Base-by-base conservation (phyloP, 2,888 invertebrate species). In the Epirrita christyi region DNA sequence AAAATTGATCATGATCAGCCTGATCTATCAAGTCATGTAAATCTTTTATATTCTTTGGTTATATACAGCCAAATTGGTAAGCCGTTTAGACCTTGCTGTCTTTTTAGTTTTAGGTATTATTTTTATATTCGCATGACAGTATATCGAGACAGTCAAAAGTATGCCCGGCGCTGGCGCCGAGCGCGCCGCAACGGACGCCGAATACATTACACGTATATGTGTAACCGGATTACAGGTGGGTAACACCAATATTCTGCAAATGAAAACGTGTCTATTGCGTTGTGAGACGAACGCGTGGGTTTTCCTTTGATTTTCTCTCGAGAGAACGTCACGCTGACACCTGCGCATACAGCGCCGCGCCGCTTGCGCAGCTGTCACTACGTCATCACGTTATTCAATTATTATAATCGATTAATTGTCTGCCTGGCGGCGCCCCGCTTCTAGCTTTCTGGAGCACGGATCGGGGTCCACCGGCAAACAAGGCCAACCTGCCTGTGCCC, bases 371-470 rank as follows among this genome's bases (percentile, higher is more conserved):
- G 86, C 86, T 88, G 89, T 76, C 81, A 68, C 80, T 81, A 82
- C 87, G 88, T 87, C 88, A 86, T 77, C 76, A 68, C 72, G 76
- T 84, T 81, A 80, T 83, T 80, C 75, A 83, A 82, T 85, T 85
- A 86, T 82, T 86, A 77, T 84, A 86, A 87, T 88, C 84, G 82
- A 88, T 83, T 85, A 86, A 85, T 85, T 83, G 81, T 85, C 81
- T 83, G 71, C 73, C 70, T n/a, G n/a, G n/a, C 70, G 78, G 70
- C 48, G 36, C 72, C 76, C 80, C 71, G 73, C 68, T 77, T 73
- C 68, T 60, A 65, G 57, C 46, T 63, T 78, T 83, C 78, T 81
- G 77, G 83, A 80, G 69, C 78, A 72, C 66, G 11, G 21, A 50
- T 43, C 69, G 70, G 63, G 72, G 70, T 58, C 73, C 66, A 34